Evolutionary conservation across 1,140 invertebrate genomes (phyloP).

Genomic region (Philotrypesis tridentata): DNA sequence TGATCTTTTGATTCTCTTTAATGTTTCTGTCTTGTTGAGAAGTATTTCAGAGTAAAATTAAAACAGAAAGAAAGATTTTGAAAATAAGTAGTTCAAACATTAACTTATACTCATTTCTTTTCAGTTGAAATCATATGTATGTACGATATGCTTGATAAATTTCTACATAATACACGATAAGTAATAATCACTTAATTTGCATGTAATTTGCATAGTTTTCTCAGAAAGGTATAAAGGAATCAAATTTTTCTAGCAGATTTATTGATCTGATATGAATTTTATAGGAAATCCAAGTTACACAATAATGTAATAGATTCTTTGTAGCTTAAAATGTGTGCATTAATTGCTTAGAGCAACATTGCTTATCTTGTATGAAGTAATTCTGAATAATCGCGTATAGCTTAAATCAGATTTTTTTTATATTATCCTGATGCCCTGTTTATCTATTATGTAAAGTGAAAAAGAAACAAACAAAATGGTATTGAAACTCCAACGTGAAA

Average conservation of each 20-base stretch:
- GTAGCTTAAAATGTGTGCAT: slow-evolving; percentile 2
- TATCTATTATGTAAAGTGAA: neutral
- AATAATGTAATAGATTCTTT: slow-evolving; percentile 23
- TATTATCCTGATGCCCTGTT: slow-evolving; percentile 27
- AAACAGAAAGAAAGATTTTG: neutral
- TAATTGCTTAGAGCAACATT: slow-evolving; percentile 25
- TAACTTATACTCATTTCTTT: neutral
- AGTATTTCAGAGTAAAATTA: slow-evolving; percentile 8
- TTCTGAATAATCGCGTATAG: slow-evolving; percentile 16
- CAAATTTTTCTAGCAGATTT: neutral
- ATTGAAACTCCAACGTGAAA: slow-evolving; percentile 1
- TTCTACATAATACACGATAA: neutral
- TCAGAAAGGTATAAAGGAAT: slow-evolving; percentile 8
- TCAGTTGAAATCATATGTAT: neutral
- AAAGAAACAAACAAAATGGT: neutral
- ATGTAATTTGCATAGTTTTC: neutral
- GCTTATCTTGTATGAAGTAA: slow-evolving; percentile 13
- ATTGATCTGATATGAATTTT: neutral
- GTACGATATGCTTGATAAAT: neutral
- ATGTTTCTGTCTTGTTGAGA: neutral
- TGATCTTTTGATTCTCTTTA: slow-evolving; percentile 14
- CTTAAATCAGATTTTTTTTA: slow-evolving; percentile 8
- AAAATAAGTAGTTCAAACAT: neutral
- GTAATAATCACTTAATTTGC: neutral
- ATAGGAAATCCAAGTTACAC: neutral